A percentile compares a stretch with the other conserved stretches of the same genome.
These are phyloP conservation scores for Delichon dasypus DNA, from an alignment of 2,797 vertebrate genomes.

Conservation along the genomic window DNA sequence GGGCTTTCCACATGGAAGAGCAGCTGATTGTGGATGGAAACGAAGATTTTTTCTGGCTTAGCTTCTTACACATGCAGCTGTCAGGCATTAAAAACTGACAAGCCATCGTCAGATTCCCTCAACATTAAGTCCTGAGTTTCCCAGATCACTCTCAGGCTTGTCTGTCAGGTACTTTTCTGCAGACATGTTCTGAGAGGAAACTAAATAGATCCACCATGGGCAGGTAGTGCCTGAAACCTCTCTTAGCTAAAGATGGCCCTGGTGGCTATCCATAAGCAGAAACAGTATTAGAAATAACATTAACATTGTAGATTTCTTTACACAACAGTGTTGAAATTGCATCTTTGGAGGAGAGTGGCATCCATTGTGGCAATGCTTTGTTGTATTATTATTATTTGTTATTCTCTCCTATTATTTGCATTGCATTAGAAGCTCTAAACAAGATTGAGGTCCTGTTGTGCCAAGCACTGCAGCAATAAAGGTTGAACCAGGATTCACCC, in stretches of 20 bases:
- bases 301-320: neutral
- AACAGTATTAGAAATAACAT: neutral
- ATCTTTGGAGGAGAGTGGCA: neutral
- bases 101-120: neutral
- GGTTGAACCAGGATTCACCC: slow-evolving; percentile 6
- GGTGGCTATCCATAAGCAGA: neutral
- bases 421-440: slow-evolving; percentile 23
- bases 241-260: neutral
- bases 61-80: neutral
- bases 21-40: neutral
- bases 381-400: slow-evolving; percentile 44
- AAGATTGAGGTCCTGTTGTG: slow-evolving; percentile 18
- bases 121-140: neutral
- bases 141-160: neutral
- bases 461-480: neutral
- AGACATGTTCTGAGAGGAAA: neutral
- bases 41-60: slow-evolving; percentile 15
- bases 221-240: neutral
- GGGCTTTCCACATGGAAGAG: neutral
- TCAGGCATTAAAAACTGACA: slow-evolving; percentile 1
- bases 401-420: slow-evolving; percentile 35
- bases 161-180: neutral
- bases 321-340: neutral
- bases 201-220: neutral
- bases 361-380: neutral